Evolutionary conservation across 2,113 vertebrate genomes (phyloP).

Genomic region (Atlantisia rogersi): DNA sequence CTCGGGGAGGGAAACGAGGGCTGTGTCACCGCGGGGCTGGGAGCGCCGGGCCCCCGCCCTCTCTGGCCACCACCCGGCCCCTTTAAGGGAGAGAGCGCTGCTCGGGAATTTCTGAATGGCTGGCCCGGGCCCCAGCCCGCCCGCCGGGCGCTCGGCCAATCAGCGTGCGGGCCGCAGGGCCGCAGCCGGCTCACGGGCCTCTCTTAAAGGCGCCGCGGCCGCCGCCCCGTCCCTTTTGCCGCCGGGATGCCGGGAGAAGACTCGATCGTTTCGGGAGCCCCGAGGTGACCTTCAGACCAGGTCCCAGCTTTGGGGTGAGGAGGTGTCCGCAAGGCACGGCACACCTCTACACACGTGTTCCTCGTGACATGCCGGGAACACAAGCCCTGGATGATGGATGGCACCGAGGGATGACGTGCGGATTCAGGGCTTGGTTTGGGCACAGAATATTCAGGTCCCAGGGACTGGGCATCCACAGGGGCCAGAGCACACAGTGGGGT

Average conservation of each 20-base stretch:
- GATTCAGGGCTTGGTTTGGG: background rate
- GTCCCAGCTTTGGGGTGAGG: background rate
- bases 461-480: background rate
- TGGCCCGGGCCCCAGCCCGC: background rate
- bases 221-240: rapidly evolving
- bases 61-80: background rate
- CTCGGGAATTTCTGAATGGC: constrained; percentile 37
- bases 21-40: rapidly evolving
- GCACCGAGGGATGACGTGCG: rapidly evolving
- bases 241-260: rapidly evolving
- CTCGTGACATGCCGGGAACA: no score
- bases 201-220: constrained; percentile 3
- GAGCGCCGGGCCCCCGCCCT: no score
- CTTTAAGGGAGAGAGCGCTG: background rate
- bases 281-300: background rate
- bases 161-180: background rate
- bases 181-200: background rate
- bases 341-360: rapidly evolving
- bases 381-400: background rate
- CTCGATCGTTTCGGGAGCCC: rapidly evolving
- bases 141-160: background rate
- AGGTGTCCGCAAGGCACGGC: background rate
- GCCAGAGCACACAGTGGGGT: background rate
- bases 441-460: rapidly evolving
- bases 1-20: rapidly evolving